Evolutionary conservation across 2,797 vertebrate genomes (phyloP), one percentile per base, ranked within the genome.

Genomic region (Psittacula echo): DNA sequence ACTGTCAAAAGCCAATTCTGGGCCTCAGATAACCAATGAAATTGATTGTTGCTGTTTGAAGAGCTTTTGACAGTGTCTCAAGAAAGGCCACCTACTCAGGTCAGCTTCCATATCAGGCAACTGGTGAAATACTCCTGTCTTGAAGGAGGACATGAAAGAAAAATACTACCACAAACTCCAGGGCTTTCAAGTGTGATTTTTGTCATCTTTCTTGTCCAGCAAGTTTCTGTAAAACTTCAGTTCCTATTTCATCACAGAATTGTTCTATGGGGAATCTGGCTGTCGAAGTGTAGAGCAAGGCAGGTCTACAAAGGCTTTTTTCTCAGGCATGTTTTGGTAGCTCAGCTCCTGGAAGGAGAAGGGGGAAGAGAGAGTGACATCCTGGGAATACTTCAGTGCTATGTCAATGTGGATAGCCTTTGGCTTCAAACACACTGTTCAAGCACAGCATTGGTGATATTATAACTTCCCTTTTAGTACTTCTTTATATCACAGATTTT

Each of bases 1-100:
- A 39, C 10, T 6, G 10, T 39, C 5, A 73, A 54, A 79, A 67
- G 53, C 14, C 0, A 0, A 39, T 5, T 8, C 34, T 22, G 11
- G n/a, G 8, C 32, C 32, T 94, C 41, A 87, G 29, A 58, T 58
- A 62, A 44, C 22, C 13, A 44, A 24, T 82, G 27, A 75, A 79
- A 85, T 65, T 68, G 48, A 58, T 85, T 70, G 13, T 20, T 62
- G 27, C 6, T 70, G 3, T 86, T 86, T 80, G 27, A 73, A 80
- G 27, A 65, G 19, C 19, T 32, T 80, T 48, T 80, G 68, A 70
- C 8, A 34, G 12, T 41, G 9, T 86, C 26, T 76, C 48, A 70
- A 39, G 37, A 73, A 90, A 77, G 51, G 48, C 50, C 23, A 66
- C 29, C 26, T 66, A 61, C 65, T 27, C 54, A 30, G 4, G 9